Evolutionary conservation across 2,797 vertebrate species (phyloP), one percentile per base, ranked within the genome.

Genomic region (Diplodus sargus): DNA sequence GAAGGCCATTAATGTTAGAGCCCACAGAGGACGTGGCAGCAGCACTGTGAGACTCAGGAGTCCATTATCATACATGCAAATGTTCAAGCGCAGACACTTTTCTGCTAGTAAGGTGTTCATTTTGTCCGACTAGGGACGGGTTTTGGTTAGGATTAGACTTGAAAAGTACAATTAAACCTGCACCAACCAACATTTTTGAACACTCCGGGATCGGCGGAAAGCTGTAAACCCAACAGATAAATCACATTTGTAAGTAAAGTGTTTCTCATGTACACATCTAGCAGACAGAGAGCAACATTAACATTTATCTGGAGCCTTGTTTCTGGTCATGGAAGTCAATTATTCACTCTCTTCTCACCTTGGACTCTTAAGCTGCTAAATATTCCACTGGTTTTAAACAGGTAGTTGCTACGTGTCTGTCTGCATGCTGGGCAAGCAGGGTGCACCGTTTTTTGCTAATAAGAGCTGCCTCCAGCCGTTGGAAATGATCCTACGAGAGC

Each of bases 1-100:
- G 69, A 54, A 23, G 84, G 61, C 74, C 78, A 78, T 86, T 89
- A 89, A 76, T 65, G 70, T 56, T 58, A 70, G 57, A 69, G 64
- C 12, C 65, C 77, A 23, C 65, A 17, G 59, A 77, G 77, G 73
- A 82, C 42, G 34, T 34, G 10, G 18, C 34, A 42, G 61, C 43
- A 34, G 23, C 70, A 74, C 52, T 48, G 14, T 0, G n/a, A 22
- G 45, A 66, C 70, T 67, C 25, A 77, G 53, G 30, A 61, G 70
- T 71, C 53, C 18, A 30, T 72, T 75, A 73, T 23, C 4, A 30
- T 66, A 22, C 59, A 74, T 16, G 16, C 28, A 60, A 25, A 78
- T 9, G 74, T 65, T 73, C 23, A 60, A 63, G 17, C 14, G 49
- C 12, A 51, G 23, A 74, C 22, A 53, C 3, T 39, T 51, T 58